Conservation (phyloP, 2,797 vertebrate species). For the Melanotaenia boesemani region DNA sequence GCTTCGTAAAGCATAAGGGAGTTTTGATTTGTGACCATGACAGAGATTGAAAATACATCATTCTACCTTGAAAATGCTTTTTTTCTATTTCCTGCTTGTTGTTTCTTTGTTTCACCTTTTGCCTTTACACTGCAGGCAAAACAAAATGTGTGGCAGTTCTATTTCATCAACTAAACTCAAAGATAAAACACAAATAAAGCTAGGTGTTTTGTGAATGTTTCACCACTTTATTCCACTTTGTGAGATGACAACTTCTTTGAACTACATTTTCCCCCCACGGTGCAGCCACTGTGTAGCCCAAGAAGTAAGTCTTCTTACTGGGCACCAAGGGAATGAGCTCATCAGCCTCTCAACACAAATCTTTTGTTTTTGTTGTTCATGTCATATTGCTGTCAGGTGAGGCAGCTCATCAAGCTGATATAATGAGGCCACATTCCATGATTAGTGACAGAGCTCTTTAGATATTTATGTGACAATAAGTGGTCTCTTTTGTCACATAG, state of each 20-base stretch:
- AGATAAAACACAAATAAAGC: slow-evolving; percentile 74
- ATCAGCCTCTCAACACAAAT: slow-evolving; percentile 69
- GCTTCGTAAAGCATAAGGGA: slow-evolving; percentile 67
- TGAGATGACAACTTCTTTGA: slow-evolving; percentile 76
- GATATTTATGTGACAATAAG: slow-evolving; percentile 70
- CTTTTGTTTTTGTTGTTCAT: slow-evolving; percentile 76
- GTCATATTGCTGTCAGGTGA: slow-evolving; percentile 82
- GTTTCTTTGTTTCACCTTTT: slow-evolving; percentile 78
- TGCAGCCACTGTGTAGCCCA: slow-evolving; percentile 63
- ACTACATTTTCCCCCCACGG: slow-evolving; percentile 63
- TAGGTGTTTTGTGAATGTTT: slow-evolving; percentile 76
- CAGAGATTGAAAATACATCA: slow-evolving; percentile 70
- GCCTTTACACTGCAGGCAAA: slow-evolving; percentile 81
- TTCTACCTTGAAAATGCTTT: slow-evolving; percentile 48
- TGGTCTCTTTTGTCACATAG: slow-evolving; percentile 44
- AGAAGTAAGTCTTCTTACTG: slow-evolving; percentile 59
- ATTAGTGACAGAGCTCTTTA: slow-evolving; percentile 67
- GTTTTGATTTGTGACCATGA: slow-evolving; percentile 76
- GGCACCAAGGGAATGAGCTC: slow-evolving; percentile 69
- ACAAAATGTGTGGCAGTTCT: slow-evolving; percentile 75
- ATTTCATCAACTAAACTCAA: slow-evolving; percentile 74
- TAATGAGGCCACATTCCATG: slow-evolving; percentile 81
- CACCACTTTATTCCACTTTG: slow-evolving; percentile 73
- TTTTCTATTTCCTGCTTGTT: slow-evolving; percentile 58
- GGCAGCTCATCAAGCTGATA: slow-evolving; percentile 81